Evolutionary conservation across 2,113 vertebrate species (phyloP).

Genomic region (Dromiciops gliroides): DNA sequence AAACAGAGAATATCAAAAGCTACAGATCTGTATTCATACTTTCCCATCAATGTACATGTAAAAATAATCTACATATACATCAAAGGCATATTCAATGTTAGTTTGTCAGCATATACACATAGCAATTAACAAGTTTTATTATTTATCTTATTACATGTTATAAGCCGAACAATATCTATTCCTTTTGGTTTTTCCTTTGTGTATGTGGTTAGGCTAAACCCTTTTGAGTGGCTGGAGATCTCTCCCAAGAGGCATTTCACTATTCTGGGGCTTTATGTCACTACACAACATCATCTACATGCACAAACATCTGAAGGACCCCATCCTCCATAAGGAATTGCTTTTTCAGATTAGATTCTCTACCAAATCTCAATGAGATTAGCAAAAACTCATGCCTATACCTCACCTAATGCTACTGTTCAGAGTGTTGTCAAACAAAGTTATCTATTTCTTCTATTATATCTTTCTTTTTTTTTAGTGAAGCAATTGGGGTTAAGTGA

Average conservation of each 20-base stretch:
- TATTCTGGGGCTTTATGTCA: background rate
- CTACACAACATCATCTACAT: background rate
- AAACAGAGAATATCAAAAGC: background rate
- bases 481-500: too few relatives aligned
- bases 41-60: background rate
- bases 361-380: background rate
- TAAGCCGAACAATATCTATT: background rate
- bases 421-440: background rate
- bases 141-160: background rate
- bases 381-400: background rate
- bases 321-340: background rate
- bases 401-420: background rate
- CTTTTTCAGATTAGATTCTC: background rate
- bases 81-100: background rate
- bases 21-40: background rate
- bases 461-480: too few relatives aligned
- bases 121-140: background rate
- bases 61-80: background rate
- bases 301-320: background rate
- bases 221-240: background rate
- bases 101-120: too few relatives aligned
- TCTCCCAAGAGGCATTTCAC: background rate
- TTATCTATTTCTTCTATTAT: background rate
- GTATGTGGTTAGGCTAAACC: background rate
- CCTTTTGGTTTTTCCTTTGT: background rate